Base-by-base conservation (phyloP, 1,140 invertebrate genomes). In the Meloidogyne floridensis region DNA sequence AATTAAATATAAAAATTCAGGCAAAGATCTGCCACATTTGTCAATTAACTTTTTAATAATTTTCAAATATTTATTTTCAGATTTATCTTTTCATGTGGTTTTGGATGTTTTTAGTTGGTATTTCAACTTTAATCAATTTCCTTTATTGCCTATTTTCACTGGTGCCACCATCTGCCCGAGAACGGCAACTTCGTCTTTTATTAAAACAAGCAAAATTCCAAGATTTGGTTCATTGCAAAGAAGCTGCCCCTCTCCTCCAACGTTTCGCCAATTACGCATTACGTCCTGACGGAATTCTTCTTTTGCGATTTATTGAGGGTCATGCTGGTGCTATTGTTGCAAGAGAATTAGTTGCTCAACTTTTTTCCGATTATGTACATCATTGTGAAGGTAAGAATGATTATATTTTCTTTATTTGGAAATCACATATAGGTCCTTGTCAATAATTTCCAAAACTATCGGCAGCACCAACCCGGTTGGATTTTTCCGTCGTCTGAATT, bases 321-420 rank as follows among this genome's bases (percentile, higher is more conserved):
- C 88, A 89, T 80, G 87, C 89, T 20, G 88, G 88, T 71, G 87
- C 89, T 18, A 90, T 89, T 82, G 87, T 90, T 20, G 88, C 89
- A 7, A 76, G 84, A 51, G 87, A 89, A 51, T 51, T 89, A n/a
- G 73, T 69, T 72, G 56, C 42, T 32, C 70, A 76, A 15, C 82
- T 89, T 7, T 89, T 89, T 83, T 71, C 80, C 8, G 80, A 82
- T 18, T 82, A 82, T 43, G 81, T 82, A 10, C 81, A 72, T 15
- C 79, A 81, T 71, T 81, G 73, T 56, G 77, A 82, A 80, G 54
- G 70, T 80, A 13, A 74, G 32, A 32, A 32, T 32, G 32, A 32
- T 32, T 32, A 32, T 32, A 32, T 32, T 32, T 32, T 32, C 32
- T 32, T 32, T 32, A 32, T 32, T 32, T 32, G 32, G 32, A 32